These are phyloP conservation scores for Trissolcus brochymenae DNA, from an alignment of 2,888 invertebrate genomes.

Conservation along the genomic window DNA sequence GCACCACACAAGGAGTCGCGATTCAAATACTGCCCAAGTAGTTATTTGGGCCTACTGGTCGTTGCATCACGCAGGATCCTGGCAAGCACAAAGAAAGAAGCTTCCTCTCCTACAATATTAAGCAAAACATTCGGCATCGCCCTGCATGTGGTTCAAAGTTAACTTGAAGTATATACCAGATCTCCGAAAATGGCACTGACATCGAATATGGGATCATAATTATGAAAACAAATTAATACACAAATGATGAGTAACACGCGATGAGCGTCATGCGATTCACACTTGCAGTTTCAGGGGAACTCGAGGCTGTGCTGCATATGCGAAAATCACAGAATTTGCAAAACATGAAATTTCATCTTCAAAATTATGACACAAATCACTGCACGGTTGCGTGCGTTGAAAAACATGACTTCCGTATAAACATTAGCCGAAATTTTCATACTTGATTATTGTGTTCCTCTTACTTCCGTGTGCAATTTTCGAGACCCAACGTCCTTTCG, in stretches of 20 bases:
- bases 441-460: too few relatives aligned
- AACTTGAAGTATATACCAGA: too few relatives aligned
- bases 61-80: too few relatives aligned
- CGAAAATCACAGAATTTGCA: constrained; percentile 17
- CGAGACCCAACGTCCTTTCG: too few relatives aligned
- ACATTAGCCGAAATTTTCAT: not conserved
- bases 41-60: constrained; percentile 1
- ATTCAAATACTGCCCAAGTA: not conserved
- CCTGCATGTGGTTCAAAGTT: too few relatives aligned
- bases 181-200: too few relatives aligned
- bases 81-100: too few relatives aligned
- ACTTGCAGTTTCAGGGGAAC: not conserved
- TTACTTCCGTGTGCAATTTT: too few relatives aligned
- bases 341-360: constrained; percentile 32
- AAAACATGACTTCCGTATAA: constrained; percentile 29
- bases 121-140: too few relatives aligned
- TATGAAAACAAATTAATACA: constrained; percentile 29
- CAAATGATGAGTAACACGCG: constrained; percentile 41
- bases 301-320: constrained; percentile 1
- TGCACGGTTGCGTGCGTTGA: constrained; percentile 27
- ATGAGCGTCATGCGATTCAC: constrained; percentile 31
- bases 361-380: constrained; percentile 44
- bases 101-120: too few relatives aligned
- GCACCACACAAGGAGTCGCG: constrained; percentile 2
- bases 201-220: constrained; percentile 7